Conservation (phyloP, 2,113 vertebrate species). For the Coptodon bakossiorum region DNA sequence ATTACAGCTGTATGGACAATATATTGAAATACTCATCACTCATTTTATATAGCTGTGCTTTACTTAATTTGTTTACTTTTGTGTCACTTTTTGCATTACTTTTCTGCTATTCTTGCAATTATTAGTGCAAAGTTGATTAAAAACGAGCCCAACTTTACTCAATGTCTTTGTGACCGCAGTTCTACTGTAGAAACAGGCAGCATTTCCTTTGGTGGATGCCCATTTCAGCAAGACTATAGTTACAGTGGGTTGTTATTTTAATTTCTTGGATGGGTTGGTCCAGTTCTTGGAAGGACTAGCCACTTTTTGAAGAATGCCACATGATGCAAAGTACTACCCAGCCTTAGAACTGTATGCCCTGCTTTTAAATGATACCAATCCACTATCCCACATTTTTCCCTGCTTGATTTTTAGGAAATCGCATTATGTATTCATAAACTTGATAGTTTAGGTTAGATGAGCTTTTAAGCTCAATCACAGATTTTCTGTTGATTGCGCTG, state of each 20-base stretch:
- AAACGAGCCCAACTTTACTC: neutral
- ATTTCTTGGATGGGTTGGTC: neutral
- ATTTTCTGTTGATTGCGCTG: neutral
- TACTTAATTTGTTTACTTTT: neutral
- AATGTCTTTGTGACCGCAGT: neutral
- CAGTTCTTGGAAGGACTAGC: neutral
- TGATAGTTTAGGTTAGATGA: neutral
- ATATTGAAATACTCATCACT: neutral
- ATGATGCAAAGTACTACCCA: neutral
- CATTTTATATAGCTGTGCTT: neutral
- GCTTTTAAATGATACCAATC: neutral
- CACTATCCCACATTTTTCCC: neutral
- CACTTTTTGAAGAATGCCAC: neutral
- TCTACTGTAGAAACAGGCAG: neutral
- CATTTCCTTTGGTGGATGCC: neutral
- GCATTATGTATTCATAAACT: neutral
- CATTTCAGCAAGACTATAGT: neutral
- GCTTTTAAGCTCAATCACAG: neutral
- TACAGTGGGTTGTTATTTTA: neutral
- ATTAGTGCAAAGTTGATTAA: neutral
- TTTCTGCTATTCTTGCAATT: neutral
- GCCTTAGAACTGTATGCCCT: neutral
- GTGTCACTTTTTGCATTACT: neutral
- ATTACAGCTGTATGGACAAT: neutral
- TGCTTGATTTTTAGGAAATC: neutral